phyloP scores from a whole-genome alignment of 2,797 vertebrate genomes.

The Bradypus variegatus region DNA sequence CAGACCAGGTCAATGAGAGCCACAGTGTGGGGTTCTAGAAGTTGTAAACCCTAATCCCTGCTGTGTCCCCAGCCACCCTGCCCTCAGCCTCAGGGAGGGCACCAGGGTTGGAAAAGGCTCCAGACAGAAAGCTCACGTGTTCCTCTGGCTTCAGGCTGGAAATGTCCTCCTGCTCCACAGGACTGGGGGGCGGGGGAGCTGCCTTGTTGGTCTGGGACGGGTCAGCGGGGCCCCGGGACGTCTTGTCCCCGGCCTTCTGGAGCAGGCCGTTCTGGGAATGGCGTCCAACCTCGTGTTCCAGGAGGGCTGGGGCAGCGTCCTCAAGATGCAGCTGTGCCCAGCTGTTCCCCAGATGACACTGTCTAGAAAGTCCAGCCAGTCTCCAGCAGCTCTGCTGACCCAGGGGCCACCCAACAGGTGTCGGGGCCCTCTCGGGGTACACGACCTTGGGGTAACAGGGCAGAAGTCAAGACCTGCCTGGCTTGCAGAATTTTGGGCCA shows the following conservation, averaged over 20 bases:
- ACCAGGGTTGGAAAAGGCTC: not conserved
- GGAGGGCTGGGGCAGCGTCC: not conserved
- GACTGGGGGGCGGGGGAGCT: not conserved
- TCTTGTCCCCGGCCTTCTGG: slow-evolving; percentile 18
- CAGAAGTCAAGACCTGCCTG: not conserved
- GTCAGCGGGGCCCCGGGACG: slow-evolving; percentile 44
- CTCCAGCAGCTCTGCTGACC: not conserved
- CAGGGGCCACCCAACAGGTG: not conserved
- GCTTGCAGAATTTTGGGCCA: not conserved
- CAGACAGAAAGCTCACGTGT: not conserved
- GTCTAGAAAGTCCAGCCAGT: not conserved
- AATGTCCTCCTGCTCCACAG: not conserved
- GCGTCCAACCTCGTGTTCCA: slow-evolving; percentile 36
- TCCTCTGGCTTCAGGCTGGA: not conserved
- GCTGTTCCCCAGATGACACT: slow-evolving; percentile 9
- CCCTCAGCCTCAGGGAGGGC: not conserved
- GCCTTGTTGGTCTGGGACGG: not conserved
- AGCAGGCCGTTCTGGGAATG: not conserved
- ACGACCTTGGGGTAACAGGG: not conserved
- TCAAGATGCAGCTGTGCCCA: slow-evolving; percentile 55
- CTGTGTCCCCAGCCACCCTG: not conserved
- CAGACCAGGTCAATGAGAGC: fast-evolving
- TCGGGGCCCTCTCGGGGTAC: not conserved
- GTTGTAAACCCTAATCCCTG: too few relatives aligned
- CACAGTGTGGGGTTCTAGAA: not conserved